Conservation (phyloP, 2,888 invertebrate genomes). For the Hybos culiciformis region DNA sequence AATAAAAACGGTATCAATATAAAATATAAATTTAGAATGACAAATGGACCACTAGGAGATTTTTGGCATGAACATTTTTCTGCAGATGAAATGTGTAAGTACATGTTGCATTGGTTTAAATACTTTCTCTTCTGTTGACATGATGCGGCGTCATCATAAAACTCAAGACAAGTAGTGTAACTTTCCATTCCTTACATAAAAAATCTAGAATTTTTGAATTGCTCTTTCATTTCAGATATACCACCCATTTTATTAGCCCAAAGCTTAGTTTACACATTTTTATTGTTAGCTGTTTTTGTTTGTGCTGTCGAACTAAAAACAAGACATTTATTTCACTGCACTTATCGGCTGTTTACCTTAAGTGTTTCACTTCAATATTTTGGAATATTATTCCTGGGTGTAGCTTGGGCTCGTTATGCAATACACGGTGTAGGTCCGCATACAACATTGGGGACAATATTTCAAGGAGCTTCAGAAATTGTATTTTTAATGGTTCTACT, state of each 20-base stretch:
- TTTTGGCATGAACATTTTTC: conserved; percentile 85
- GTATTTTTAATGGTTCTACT: conserved; percentile 64
- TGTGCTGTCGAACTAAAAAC: conserved; percentile 63
- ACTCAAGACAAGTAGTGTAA: too few relatives aligned
- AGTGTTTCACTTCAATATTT: conserved; percentile 57
- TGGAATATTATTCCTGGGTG: conserved; percentile 53
- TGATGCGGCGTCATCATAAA: too few relatives aligned
- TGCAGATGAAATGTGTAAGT: conserved; percentile 89
- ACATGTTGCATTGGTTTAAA: not conserved
- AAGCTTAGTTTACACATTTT: conserved; percentile 54
- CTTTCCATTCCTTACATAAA: too few relatives aligned
- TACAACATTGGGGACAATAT: conserved; percentile 37
- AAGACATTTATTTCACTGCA: conserved; percentile 70
- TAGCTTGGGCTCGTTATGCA: conserved; percentile 66
- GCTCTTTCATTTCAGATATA: conserved; percentile 52
- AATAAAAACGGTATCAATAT: conserved; percentile 61
- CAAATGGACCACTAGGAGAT: conserved; percentile 67
- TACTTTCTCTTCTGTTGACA: too few relatives aligned
- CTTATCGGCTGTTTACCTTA: conserved; percentile 70
- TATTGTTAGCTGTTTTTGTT: conserved; percentile 57
- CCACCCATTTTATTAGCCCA: conserved; percentile 68
- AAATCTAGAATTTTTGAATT: too few relatives aligned
- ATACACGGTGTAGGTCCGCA: conserved; percentile 52
- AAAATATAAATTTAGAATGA: conserved; percentile 72
- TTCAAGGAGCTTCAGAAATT: conserved; percentile 57